Percentiles rank a stretch among this genome's conserved stretches.
Conservation (phyloP, 2,113 vertebrate genomes). For the Erythrocercus mccallii region DNA sequence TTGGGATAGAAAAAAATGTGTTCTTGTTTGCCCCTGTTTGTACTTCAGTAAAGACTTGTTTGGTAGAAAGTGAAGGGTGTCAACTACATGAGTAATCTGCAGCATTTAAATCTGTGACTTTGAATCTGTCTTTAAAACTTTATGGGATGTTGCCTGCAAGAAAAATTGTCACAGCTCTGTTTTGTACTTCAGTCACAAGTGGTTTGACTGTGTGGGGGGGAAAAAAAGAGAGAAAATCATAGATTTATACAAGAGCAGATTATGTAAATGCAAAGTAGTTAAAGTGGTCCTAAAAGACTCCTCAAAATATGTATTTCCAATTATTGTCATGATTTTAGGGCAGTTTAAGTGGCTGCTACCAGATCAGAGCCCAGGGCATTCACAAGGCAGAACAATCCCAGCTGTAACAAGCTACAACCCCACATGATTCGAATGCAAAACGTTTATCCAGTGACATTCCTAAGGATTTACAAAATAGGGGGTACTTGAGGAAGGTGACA, state of each 20-base stretch:
- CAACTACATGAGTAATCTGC: not conserved
- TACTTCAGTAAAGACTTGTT: not conserved
- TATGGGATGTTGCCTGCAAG: conserved; percentile 10
- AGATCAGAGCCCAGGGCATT: not conserved
- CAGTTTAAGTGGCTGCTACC: not conserved
- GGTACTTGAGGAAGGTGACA: not conserved
- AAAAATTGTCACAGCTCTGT: not conserved
- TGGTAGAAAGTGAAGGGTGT: conserved; percentile 29
- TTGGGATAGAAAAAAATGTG: not conserved
- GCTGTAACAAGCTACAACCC: not conserved
- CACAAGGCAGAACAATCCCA: not conserved
- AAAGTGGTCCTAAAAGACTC: not conserved
- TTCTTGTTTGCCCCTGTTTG: not conserved
- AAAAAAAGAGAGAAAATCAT: not conserved
- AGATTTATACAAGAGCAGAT: not conserved
- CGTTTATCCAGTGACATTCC: not conserved
- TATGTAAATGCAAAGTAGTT: not conserved
- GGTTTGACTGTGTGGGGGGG: not conserved
- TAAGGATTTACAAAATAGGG: not conserved
- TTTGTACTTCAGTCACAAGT: not conserved
- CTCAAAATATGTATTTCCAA: not conserved
- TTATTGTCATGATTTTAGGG: not conserved
- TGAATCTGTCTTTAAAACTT: conserved; percentile 21
- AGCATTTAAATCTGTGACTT: not conserved
- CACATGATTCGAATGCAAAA: not conserved